These are phyloP conservation scores for Thermophis baileyi DNA, from an alignment of 2,113 vertebrate genomes.

Conservation along the genomic window DNA sequence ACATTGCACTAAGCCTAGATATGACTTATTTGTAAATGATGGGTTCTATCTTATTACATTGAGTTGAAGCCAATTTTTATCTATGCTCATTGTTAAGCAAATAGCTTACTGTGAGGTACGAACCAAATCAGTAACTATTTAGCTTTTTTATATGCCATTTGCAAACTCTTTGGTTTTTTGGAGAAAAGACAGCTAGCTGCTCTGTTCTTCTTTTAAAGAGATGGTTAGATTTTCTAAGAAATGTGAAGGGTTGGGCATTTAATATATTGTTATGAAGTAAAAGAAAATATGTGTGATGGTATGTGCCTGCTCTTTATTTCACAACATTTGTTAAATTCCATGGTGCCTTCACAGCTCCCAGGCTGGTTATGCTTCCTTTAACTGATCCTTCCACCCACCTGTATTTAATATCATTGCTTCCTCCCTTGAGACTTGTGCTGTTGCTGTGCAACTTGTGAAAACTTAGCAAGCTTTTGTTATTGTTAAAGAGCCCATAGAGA, in stretches of 20 bases:
- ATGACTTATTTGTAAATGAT: not conserved
- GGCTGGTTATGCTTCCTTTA: not conserved
- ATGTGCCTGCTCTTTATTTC: not conserved
- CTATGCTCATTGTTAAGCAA: not conserved
- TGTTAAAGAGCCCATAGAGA: not conserved
- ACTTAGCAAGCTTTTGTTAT: not conserved
- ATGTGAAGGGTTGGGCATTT: not conserved
- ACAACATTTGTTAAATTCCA: not conserved
- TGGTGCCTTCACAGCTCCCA: not conserved
- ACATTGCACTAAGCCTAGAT: not conserved
- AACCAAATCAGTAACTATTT: not conserved
- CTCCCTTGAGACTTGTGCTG: not conserved
- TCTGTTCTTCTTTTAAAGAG: not conserved
- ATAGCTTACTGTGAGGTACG: not conserved
- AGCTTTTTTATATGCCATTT: not conserved
- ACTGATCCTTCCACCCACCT: not conserved
- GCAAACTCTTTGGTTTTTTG: not conserved
- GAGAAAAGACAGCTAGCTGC: not conserved
- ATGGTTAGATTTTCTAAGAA: not conserved
- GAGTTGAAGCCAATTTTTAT: not conserved
- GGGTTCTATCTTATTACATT: not conserved
- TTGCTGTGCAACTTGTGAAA: not conserved
- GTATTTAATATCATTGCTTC: not conserved
- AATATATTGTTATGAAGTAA: not conserved
- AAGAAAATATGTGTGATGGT: not conserved